Evolutionary conservation across 1,140 invertebrate species (phyloP).

Genomic region (Caenorhabditis briggsae): DNA sequence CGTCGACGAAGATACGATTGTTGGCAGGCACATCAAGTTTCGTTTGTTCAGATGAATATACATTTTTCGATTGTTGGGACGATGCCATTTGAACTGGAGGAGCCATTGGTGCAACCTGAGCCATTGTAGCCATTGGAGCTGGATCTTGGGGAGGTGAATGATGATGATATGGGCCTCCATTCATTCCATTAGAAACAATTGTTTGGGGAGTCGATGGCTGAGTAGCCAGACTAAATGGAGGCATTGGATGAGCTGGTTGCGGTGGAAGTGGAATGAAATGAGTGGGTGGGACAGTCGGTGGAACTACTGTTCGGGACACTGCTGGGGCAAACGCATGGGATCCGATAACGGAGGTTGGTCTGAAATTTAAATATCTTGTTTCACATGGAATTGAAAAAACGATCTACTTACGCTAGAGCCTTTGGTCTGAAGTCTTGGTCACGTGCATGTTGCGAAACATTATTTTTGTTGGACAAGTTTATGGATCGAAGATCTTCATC

Average conservation of each 20-base stretch:
- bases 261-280: slow-evolving; percentile 33
- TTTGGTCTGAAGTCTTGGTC: slow-evolving; percentile 44
- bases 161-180: slow-evolving; percentile 5
- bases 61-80: background rate
- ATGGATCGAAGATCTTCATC: slow-evolving; percentile 32
- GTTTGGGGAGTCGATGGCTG: background rate
- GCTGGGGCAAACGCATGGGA: slow-evolving; percentile 54
- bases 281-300: background rate
- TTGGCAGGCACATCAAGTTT: slow-evolving; percentile 73
- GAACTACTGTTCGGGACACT: background rate
- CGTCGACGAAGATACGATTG: slow-evolving; percentile 77
- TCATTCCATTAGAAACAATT: background rate
- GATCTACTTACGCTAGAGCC: background rate
- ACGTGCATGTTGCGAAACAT: background rate
- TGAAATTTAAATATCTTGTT: background rate
- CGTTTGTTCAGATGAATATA: slow-evolving; percentile 4
- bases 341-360: slow-evolving; percentile 39
- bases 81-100: background rate
- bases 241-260: background rate
- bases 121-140: background rate
- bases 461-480: background rate
- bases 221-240: background rate
- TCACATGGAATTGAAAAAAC: background rate
- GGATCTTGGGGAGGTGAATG: slow-evolving; percentile 34
- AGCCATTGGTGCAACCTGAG: background rate